Percentiles rank a stretch among this genome's conserved stretches.
Conservation (phyloP, 2,113 vertebrate genomes). For the Prolemur simus region DNA sequence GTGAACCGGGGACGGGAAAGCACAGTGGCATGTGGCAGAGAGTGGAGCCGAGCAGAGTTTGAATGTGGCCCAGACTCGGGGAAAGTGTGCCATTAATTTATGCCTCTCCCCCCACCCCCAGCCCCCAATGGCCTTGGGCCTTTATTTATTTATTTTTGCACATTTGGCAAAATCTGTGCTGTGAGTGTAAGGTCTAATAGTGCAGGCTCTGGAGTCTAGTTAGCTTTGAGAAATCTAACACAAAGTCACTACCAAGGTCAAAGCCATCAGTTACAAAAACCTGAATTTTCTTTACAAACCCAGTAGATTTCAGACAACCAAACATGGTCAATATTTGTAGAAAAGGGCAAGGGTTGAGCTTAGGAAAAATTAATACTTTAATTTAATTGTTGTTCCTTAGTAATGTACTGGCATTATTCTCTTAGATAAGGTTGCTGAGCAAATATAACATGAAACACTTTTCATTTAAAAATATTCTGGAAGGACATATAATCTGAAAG, state of each 20-base stretch:
- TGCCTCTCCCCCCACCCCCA: not conserved
- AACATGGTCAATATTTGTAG: slow-evolving; percentile 1
- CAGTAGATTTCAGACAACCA: slow-evolving; percentile 47
- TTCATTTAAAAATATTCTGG: not conserved
- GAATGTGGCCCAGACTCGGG: slow-evolving; percentile 81
- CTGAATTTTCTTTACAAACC: slow-evolving; percentile 62
- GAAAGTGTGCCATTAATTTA: slow-evolving; percentile 74
- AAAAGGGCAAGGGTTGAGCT: not conserved
- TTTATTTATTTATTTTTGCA: slow-evolving; percentile 66
- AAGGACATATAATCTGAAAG: not conserved
- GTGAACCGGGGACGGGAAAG: slow-evolving; percentile 82
- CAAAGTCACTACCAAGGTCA: slow-evolving; percentile 79
- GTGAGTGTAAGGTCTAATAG: slow-evolving; percentile 66
- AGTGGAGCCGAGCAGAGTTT: slow-evolving; percentile 74
- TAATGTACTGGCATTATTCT: not conserved
- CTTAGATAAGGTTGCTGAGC: not conserved
- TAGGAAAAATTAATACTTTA: not conserved
- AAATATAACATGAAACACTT: not conserved
- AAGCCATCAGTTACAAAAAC: slow-evolving; percentile 51
- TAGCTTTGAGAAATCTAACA: slow-evolving; percentile 68
- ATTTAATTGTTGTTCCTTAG: not conserved
- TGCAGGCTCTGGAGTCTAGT: slow-evolving; percentile 34
- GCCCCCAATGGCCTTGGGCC: not conserved
- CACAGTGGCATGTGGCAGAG: slow-evolving; percentile 88
- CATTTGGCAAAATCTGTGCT: slow-evolving; percentile 48